Base-by-base conservation (phyloP, 2,888 invertebrate species). In the Heliconius hortense region DNA sequence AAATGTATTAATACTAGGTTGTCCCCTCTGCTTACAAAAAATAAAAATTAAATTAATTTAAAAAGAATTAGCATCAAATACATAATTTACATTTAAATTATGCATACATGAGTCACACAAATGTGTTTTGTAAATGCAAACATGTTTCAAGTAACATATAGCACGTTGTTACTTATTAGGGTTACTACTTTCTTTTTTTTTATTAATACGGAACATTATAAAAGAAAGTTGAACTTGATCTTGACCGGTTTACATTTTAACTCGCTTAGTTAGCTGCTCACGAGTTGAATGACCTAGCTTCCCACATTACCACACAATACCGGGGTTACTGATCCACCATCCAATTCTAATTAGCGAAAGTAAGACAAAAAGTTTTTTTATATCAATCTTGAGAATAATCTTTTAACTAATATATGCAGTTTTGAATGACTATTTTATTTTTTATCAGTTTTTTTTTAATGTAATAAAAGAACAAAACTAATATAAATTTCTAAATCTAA, bases 181-280 rank as follows among this genome's bases (percentile, higher is more conserved):
- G 53, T 13, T 31, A n/a, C 28, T 66, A 18, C n/a, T 64, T 71
- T 59, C 21, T 70, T 31, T 43, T 62, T 28, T 63, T 60, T 75
- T 72, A 56, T 56, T 62, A 62, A 15, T 60, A 62, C 59, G 24
- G 60, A 62, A 75, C 63, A 59, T 59, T 64, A 66, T 59, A 71
- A 75, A 56, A 64, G 71, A 76, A 76, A 76, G 76, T 76, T 76
- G 76, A 73, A 76, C 73, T 69, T 69, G 68, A 72, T 73, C 68
- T 53, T 64, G 70, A 75, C 71, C 62, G 64, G 74, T 75, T 75
- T 75, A 69, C 28, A 71, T 75, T 75, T 64, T 13, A 74, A 70
- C 74, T 70, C 56, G 70, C 56, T 72, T 66, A 73, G 66, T 60
- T 74, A 43, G 69, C 35, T 31, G 74, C 28, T 60, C 53, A 11